Conservation (phyloP, 2,113 vertebrate genomes). For the Cranoglanis bouderius region DNA sequence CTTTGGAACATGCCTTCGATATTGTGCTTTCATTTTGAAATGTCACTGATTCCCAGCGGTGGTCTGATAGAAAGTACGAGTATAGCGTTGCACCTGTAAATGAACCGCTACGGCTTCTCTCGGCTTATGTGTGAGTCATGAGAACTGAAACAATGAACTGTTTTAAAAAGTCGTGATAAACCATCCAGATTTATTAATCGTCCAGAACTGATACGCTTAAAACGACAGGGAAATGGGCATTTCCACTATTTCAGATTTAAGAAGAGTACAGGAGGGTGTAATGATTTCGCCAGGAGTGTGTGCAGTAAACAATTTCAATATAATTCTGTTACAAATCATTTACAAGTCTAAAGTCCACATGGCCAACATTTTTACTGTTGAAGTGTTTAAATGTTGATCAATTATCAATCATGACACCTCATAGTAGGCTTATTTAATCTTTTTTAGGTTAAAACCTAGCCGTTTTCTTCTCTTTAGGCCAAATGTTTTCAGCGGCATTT, state of each 20-base stretch:
- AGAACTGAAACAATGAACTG: not conserved
- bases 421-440: too few relatives aligned
- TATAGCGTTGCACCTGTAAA: not conserved
- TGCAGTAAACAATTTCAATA: not conserved
- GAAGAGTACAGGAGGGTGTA: too few relatives aligned
- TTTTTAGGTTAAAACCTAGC: too few relatives aligned
- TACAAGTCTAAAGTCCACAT: too few relatives aligned
- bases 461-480: too few relatives aligned
- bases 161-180: not conserved
- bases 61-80: too few relatives aligned
- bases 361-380: not conserved
- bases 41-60: constrained; percentile 11
- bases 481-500: too few relatives aligned
- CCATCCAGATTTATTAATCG: not conserved
- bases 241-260: too few relatives aligned
- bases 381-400: not conserved
- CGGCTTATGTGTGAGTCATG: not conserved
- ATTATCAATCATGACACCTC: too few relatives aligned
- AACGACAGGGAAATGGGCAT: not conserved
- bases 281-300: not conserved
- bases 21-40: not conserved
- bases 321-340: not conserved
- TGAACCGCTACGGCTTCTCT: not conserved
- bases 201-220: not conserved
- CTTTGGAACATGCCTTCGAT: not conserved